phyloP scores from a whole-genome alignment of 2,113 vertebrate species.

The Toxostoma redivivum region DNA sequence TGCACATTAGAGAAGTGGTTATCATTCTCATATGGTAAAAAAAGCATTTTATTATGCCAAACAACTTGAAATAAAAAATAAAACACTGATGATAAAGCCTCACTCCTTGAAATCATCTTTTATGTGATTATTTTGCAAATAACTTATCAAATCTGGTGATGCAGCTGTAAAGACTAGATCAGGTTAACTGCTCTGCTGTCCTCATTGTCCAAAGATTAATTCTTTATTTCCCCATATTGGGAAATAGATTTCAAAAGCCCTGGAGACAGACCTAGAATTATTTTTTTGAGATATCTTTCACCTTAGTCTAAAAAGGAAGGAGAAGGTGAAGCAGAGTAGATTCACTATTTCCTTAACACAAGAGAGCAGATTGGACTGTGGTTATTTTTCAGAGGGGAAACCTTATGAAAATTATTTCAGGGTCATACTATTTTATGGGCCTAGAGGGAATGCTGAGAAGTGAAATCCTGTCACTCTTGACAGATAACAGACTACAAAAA shows the following conservation, averaged over 20 bases:
- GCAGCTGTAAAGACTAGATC: neutral
- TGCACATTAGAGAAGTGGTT: neutral
- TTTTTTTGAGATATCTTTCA: neutral
- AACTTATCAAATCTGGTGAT: neutral
- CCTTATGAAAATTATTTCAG: conserved; percentile 7
- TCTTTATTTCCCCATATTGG: neutral
- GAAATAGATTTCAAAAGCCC: neutral
- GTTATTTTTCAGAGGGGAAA: conserved; percentile 4
- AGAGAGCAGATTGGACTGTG: neutral
- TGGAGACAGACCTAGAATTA: neutral
- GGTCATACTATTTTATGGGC: conserved; percentile 2
- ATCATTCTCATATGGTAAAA: neutral
- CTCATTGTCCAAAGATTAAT: neutral
- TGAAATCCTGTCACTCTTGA: neutral
- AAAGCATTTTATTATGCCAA: neutral
- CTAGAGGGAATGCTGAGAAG: neutral
- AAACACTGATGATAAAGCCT: neutral
- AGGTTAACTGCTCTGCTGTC: neutral
- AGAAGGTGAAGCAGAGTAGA: neutral
- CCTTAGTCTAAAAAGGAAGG: neutral
- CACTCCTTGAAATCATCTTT: neutral
- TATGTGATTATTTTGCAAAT: neutral
- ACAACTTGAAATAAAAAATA: neutral
- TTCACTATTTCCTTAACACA: neutral
- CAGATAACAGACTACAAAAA: neutral